A percentile compares a stretch with the other conserved stretches of the same genome.
phyloP scores from a whole-genome alignment of 1,140 invertebrate genomes.

The Polyergus mexicanus region DNA sequence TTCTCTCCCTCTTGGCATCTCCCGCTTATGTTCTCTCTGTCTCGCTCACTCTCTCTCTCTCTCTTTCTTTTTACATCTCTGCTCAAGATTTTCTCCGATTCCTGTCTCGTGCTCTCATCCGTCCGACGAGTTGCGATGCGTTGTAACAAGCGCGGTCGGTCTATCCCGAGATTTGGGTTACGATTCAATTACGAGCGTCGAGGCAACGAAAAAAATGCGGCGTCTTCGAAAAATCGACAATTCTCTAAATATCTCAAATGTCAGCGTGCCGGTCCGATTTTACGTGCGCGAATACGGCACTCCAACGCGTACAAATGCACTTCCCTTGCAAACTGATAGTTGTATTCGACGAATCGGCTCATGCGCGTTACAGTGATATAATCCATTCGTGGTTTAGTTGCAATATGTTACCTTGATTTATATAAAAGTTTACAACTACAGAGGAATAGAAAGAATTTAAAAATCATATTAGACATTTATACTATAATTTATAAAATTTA shows the following conservation, averaged over 20 bases:
- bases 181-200: conserved; percentile 67
- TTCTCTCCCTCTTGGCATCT: conserved; percentile 20
- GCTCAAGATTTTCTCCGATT: conserved; percentile 27
- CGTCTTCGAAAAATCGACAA: conserved; percentile 31
- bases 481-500: too few relatives aligned
- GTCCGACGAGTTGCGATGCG: conserved; percentile 33
- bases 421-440: neutral
- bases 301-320: neutral
- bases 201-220: conserved; percentile 31
- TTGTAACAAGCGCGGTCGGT: neutral
- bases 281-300: neutral
- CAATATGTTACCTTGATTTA: neutral
- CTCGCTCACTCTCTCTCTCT: neutral
- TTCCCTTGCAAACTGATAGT: neutral
- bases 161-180: conserved; percentile 59
- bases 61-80: conserved; percentile 7
- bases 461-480: neutral
- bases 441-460: too few relatives aligned
- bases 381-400: neutral
- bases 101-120: conserved; percentile 24
- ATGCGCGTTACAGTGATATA: neutral
- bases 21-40: neutral
- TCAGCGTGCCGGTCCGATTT: neutral
- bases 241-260: conserved; percentile 34
- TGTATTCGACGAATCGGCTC: neutral